Evolutionary conservation across 2,113 vertebrate species (phyloP).

Genomic region (Ctenodactylus gundi): DNA sequence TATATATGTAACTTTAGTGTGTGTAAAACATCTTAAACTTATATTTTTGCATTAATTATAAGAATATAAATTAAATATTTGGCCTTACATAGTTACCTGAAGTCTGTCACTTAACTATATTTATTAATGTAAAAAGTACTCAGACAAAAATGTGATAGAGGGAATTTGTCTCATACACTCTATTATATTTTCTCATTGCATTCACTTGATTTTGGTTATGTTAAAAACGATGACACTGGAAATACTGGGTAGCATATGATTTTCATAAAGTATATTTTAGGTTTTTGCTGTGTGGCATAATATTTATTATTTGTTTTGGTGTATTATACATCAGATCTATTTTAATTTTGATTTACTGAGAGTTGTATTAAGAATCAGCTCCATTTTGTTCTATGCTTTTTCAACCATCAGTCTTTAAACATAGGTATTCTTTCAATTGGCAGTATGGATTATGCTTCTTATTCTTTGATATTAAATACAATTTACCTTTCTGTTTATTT

Average conservation of each 20-base stretch:
- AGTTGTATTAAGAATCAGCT: background rate
- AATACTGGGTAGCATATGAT: background rate
- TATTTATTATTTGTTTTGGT: background rate
- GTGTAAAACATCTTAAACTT: background rate
- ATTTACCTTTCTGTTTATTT: background rate
- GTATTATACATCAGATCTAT: background rate
- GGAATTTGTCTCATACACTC: too few species aligned
- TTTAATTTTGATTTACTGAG: background rate
- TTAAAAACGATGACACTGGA: background rate
- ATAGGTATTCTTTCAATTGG: background rate
- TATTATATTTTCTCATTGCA: too few species aligned
- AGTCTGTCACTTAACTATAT: background rate
- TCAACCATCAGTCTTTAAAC: background rate
- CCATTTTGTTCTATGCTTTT: background rate
- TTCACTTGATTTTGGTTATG: background rate
- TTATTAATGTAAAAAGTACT: background rate
- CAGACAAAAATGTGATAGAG: too few species aligned
- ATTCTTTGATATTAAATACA: background rate
- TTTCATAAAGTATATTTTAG: background rate
- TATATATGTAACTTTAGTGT: background rate
- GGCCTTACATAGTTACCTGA: background rate
- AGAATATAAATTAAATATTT: background rate
- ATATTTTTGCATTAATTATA: background rate
- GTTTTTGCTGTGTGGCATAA: background rate
- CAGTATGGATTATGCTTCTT: background rate